Evolutionary conservation across 2,113 vertebrate genomes (phyloP).

Genomic region (Hydrochoerus hydrochaeris): DNA sequence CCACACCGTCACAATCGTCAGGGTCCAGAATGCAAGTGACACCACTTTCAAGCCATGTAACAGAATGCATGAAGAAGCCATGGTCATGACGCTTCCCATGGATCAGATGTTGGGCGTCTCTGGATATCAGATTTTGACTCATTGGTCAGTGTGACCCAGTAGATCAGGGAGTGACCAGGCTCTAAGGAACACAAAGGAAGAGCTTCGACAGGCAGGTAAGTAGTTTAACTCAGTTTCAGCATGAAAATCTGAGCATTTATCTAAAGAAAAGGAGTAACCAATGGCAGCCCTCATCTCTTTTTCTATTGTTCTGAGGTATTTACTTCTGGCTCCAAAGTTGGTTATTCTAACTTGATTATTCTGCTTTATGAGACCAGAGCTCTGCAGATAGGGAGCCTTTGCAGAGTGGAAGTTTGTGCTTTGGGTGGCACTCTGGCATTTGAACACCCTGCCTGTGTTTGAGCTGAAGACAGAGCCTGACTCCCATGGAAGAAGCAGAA

Average conservation of each 20-base stretch:
- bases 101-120: not conserved
- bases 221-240: not conserved
- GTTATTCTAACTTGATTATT: not conserved
- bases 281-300: not conserved
- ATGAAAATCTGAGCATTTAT: not conserved
- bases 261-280: not conserved
- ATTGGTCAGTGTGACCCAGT: not conserved
- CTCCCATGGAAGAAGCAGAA: not conserved
- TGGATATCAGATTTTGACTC: too few relatives aligned
- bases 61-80: not conserved
- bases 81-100: not conserved
- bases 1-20: accelerated
- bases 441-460: not conserved
- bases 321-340: not conserved
- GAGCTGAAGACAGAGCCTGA: not conserved
- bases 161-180: not conserved
- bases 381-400: not conserved
- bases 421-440: not conserved
- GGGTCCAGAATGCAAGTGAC: not conserved
- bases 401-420: not conserved
- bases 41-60: not conserved
- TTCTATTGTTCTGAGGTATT: not conserved
- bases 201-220: not conserved
- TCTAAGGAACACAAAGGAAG: not conserved
- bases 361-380: not conserved